Conservation (phyloP, 2,113 vertebrate species). For the Tylochromis polylepis region DNA sequence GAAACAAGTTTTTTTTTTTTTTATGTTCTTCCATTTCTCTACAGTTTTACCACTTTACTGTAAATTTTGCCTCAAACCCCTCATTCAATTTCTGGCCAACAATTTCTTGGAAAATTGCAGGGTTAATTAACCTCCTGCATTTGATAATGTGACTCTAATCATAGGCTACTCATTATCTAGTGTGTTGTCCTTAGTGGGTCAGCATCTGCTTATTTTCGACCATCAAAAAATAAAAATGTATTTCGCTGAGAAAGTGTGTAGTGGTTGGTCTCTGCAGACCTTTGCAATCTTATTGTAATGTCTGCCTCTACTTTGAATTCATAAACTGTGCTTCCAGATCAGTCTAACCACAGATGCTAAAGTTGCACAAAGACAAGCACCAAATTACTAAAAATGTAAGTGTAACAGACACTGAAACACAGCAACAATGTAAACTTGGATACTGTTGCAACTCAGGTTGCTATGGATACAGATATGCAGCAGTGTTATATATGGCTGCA, state of each 20-base stretch:
- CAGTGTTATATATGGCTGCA: neutral
- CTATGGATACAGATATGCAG: neutral
- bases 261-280: neutral
- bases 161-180: neutral
- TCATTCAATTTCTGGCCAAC: neutral
- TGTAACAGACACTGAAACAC: neutral
- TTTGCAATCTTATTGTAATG: neutral
- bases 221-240: neutral
- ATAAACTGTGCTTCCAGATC: neutral
- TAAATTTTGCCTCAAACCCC: neutral
- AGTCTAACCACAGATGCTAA: neutral
- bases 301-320: neutral
- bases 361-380: neutral
- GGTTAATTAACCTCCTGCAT: neutral
- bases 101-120: neutral
- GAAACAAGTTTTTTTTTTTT: neutral
- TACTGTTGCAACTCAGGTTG: neutral
- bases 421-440: neutral
- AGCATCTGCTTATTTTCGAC: neutral
- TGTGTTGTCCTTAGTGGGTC: neutral
- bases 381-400: neutral
- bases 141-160: neutral
- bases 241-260: neutral
- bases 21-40: neutral
- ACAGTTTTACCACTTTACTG: neutral